A percentile compares a stretch with the other conserved stretches of the same genome.
These are phyloP conservation scores for Thera obeliscata DNA, from an alignment of 2,888 invertebrate genomes.

Conservation along the genomic window DNA sequence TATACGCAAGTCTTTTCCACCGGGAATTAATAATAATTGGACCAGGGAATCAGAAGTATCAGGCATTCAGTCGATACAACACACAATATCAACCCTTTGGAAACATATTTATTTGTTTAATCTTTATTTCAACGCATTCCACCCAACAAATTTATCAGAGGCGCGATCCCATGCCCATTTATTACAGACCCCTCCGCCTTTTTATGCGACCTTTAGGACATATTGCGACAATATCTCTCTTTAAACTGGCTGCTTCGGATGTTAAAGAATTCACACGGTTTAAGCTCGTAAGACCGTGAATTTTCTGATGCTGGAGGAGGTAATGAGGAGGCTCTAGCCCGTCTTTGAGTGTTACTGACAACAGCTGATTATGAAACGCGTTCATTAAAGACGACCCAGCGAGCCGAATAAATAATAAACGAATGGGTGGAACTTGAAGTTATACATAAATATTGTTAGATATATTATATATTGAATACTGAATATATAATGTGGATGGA, in stretches of 20 bases:
- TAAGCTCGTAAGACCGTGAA: slow-evolving; percentile 28
- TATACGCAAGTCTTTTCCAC: slow-evolving; percentile 5
- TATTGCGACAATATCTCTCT: slow-evolving; percentile 25
- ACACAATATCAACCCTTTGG: slow-evolving; percentile 27
- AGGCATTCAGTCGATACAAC: slow-evolving; percentile 21
- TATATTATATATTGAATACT: too few species aligned
- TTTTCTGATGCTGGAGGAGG: slow-evolving; percentile 19
- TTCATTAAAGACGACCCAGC: slow-evolving; percentile 1
- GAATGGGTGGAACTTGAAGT: not conserved
- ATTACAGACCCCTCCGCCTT: slow-evolving; percentile 17
- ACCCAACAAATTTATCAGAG: slow-evolving; percentile 36
- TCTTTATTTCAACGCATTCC: slow-evolving; percentile 34
- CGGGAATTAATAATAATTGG: slow-evolving; percentile 7
- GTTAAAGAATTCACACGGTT: slow-evolving; percentile 32
- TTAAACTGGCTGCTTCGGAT: slow-evolving; percentile 27
- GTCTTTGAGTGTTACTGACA: slow-evolving; percentile 17
- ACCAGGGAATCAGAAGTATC: slow-evolving; percentile 18
- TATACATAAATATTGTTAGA: too few species aligned
- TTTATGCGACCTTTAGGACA: slow-evolving; percentile 19
- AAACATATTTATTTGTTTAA: slow-evolving; percentile 37
- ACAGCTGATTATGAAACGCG: slow-evolving; percentile 6
- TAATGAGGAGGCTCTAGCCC: slow-evolving; percentile 15
- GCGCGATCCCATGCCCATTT: slow-evolving; percentile 23
- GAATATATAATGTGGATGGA: too few species aligned
- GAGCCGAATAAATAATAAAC: not conserved